A percentile compares a stretch with the other conserved stretches of the same genome.
Evolutionary conservation across 2,888 invertebrate genomes (phyloP).

Genomic region (Andrena bicolor): DNA sequence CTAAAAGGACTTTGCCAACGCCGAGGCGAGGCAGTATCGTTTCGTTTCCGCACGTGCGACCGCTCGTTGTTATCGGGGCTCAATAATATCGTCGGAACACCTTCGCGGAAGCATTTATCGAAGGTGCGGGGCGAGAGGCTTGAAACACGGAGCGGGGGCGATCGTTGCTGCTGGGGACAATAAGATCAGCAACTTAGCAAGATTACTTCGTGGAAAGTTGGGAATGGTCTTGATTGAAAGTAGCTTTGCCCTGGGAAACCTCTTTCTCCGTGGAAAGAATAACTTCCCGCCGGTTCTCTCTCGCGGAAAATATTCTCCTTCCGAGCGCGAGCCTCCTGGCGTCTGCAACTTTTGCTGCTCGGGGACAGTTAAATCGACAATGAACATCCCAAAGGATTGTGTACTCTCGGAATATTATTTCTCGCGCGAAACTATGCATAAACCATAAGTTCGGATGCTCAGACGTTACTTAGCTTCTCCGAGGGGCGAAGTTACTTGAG

Average conservation of each 20-base stretch:
- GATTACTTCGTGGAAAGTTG: slow-evolving; percentile 40
- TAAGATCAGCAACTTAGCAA: slow-evolving; percentile 44
- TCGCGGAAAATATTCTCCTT: slow-evolving; percentile 22
- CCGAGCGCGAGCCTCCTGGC: slow-evolving; percentile 6
- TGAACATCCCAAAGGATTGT: neutral
- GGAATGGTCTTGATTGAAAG: slow-evolving; percentile 44
- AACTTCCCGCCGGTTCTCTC: slow-evolving; percentile 10
- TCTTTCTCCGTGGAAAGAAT: slow-evolving; percentile 17
- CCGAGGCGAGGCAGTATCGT: slow-evolving; percentile 2
- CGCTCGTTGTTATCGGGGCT: slow-evolving; percentile 49
- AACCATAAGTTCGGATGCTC: too few species aligned
- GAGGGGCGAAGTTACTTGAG: too few species aligned
- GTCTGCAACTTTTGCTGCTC: neutral
- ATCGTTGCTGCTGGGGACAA: slow-evolving; percentile 40
- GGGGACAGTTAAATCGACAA: neutral
- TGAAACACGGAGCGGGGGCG: neutral
- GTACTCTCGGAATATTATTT: neutral
- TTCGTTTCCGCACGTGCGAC: slow-evolving; percentile 52
- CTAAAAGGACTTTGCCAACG: slow-evolving; percentile 25
- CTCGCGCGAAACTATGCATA: neutral
- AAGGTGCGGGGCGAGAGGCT: neutral
- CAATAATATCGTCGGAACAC: slow-evolving; percentile 57
- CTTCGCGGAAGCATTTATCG: slow-evolving; percentile 56
- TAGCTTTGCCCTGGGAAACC: slow-evolving; percentile 13
- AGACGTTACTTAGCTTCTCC: too few species aligned